A percentile compares a stretch with the other conserved stretches of the same genome.
Evolutionary conservation across 1,140 invertebrate genomes (phyloP).

Genomic region (Anastatus disparis): DNA sequence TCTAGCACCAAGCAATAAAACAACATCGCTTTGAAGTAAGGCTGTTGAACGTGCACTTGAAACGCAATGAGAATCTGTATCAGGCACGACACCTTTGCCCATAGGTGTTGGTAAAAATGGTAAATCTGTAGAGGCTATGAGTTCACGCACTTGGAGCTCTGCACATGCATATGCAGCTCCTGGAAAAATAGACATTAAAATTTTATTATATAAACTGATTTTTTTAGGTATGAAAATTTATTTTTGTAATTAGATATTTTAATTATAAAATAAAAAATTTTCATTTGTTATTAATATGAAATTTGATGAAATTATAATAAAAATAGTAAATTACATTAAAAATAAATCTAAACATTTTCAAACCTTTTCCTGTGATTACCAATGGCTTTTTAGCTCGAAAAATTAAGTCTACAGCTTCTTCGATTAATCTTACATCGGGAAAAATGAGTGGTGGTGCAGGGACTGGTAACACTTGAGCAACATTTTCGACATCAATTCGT

Average conservation of each 20-base stretch:
- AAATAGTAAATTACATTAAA: background rate
- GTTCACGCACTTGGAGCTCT: conserved; percentile 75
- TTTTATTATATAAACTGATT: background rate
- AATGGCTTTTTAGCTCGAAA: conserved; percentile 81
- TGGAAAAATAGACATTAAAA: conserved; percentile 47
- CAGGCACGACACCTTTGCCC: conserved; percentile 94
- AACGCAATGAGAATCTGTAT: conserved; percentile 81
- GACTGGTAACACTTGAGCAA: conserved; percentile 62
- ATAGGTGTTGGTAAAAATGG: conserved; percentile 96
- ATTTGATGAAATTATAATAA: too few species aligned
- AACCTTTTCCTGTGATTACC: conserved; percentile 92
- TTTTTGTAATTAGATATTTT: too few species aligned
- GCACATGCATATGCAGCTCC: conserved; percentile 84
- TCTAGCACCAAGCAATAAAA: conserved; percentile 89
- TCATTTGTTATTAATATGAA: too few species aligned
- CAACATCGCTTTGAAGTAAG: conserved; percentile 87
- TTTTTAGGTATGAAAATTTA: background rate
- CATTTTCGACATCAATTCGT: conserved; percentile 59
- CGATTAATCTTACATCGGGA: conserved; percentile 75
- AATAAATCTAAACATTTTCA: too few species aligned
- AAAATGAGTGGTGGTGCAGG: conserved; percentile 75
- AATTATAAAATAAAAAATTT: too few species aligned
- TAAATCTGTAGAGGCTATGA: conserved; percentile 78
- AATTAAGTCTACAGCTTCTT: conserved; percentile 77
- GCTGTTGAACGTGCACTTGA: conserved; percentile 87